These are phyloP conservation scores for Cydia pomonella DNA, from an alignment of 1,140 invertebrate genomes.

Conservation along the genomic window DNA sequence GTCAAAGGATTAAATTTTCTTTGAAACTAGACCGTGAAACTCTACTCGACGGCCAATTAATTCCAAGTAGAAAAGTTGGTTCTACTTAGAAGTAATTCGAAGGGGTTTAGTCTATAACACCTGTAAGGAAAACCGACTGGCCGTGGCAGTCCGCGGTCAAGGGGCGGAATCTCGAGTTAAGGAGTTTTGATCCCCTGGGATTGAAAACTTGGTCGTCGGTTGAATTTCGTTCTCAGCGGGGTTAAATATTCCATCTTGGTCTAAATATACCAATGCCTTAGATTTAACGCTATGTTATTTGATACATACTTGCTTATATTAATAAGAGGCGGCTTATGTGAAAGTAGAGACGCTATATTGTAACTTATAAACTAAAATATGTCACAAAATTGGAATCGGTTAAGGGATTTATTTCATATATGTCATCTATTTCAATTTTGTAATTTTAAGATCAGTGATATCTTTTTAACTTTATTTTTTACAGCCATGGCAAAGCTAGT, in stretches of 20 bases:
- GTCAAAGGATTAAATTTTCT: neutral
- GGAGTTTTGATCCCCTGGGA: conserved; percentile 24
- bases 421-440: no score
- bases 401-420: no score
- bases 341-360: neutral
- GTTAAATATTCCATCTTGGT: conserved; percentile 24
- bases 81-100: conserved; percentile 18
- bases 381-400: no score
- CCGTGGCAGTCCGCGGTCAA: conserved; percentile 16
- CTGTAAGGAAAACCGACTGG: conserved; percentile 24
- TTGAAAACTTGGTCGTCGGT: conserved; percentile 22
- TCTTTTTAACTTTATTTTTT: no score
- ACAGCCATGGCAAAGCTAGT: no score
- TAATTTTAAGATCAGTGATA: no score
- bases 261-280: neutral
- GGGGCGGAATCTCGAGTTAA: conserved; percentile 19
- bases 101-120: conserved; percentile 29
- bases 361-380: neutral
- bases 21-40: neutral
- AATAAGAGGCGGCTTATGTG: neutral
- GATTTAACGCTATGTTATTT: neutral
- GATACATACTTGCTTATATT: neutral
- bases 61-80: conserved; percentile 12
- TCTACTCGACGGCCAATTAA: neutral
- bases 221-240: conserved; percentile 26